These are phyloP conservation scores for Ctena decussata DNA, from an alignment of 2,888 invertebrate species.

Conservation along the genomic window DNA sequence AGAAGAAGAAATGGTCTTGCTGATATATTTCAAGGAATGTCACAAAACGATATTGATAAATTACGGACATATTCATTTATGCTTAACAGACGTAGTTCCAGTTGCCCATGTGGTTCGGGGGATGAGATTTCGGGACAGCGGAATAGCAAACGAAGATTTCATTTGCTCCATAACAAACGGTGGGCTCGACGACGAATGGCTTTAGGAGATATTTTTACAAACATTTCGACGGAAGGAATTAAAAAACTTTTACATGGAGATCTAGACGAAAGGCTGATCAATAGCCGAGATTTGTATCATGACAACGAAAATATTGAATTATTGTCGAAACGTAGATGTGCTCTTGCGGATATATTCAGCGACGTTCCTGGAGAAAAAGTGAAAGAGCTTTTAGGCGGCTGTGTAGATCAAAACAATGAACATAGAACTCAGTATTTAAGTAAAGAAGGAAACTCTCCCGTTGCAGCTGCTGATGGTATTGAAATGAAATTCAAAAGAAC, in stretches of 20 bases:
- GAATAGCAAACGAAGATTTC: background rate
- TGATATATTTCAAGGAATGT: constrained; percentile 40
- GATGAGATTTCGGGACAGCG: no score
- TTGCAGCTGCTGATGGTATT: no score
- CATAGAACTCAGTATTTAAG: no score
- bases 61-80: background rate
- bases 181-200: constrained; percentile 11
- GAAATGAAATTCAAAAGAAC: no score
- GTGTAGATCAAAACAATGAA: no score
- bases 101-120: background rate
- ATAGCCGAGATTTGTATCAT: background rate
- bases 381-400: background rate
- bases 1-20: constrained; percentile 41
- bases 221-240: background rate
- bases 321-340: background rate
- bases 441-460: no score
- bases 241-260: background rate
- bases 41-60: constrained; percentile 13
- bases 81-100: background rate
- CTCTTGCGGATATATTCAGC: constrained; percentile 29
- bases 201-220: constrained; percentile 24
- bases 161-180: background rate
- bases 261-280: background rate
- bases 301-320: background rate
- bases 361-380: constrained; percentile 29